Percentiles rank a stretch among this genome's conserved stretches.
Conservation (phyloP, 1,140 invertebrate species). For the Chrysoperla carnea region DNA sequence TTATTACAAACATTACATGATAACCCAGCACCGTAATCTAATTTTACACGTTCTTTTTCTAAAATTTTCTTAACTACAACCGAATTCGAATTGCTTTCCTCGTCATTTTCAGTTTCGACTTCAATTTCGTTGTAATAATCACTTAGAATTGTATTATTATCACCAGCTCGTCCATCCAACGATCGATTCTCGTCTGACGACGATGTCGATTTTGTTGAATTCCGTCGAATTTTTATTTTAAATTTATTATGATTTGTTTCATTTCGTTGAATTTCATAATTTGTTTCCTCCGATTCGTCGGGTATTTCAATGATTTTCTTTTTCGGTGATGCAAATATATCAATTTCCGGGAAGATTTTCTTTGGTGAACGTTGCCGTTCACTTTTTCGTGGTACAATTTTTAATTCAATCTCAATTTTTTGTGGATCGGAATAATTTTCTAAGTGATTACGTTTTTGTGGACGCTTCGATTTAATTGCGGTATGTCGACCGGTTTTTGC, state of each 20-base stretch:
- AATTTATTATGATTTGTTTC: not conserved
- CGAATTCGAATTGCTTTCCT: no score
- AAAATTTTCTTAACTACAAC: no score
- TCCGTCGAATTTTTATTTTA: no score
- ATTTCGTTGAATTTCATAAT: not conserved
- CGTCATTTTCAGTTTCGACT: no score
- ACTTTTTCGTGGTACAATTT: not conserved
- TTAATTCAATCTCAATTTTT: not conserved
- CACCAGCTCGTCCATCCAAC: no score
- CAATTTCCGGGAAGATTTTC: not conserved
- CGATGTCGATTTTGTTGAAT: no score
- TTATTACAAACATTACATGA: not conserved
- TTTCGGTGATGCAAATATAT: not conserved
- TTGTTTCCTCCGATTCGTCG: not conserved
- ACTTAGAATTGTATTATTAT: no score
- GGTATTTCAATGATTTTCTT: not conserved
- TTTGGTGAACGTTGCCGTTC: not conserved
- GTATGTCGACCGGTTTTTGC: not conserved
- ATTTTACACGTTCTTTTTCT: not conserved
- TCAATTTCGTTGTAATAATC: no score
- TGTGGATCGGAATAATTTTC: not conserved
- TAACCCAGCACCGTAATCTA: not conserved
- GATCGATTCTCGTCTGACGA: no score
- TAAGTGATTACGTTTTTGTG: not conserved
- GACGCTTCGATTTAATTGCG: not conserved